phyloP scores from a whole-genome alignment of 1,140 invertebrate genomes.

The Psilanteris sp. region DNA sequence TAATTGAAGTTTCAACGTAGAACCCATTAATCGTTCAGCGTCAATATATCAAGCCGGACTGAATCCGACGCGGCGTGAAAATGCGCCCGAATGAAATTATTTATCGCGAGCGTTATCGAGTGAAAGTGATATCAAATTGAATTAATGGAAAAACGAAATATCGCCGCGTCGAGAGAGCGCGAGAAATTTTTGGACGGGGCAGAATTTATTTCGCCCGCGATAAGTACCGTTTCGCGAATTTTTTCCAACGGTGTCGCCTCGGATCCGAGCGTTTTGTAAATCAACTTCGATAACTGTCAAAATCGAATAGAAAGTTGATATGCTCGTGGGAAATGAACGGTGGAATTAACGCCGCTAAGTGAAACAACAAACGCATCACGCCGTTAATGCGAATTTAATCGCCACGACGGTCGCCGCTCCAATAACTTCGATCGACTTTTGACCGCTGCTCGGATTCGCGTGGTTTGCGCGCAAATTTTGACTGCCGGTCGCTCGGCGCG shows the following conservation, averaged over 20 bases:
- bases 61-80: slow-evolving; percentile 45
- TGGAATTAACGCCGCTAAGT: too few species aligned
- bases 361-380: too few species aligned
- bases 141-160: slow-evolving; percentile 49
- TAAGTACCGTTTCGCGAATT: slow-evolving; percentile 20
- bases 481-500: too few species aligned
- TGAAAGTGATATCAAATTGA: slow-evolving; percentile 51
- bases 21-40: slow-evolving; percentile 12
- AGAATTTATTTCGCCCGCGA: slow-evolving; percentile 16
- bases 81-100: slow-evolving; percentile 34
- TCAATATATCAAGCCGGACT: slow-evolving; percentile 13
- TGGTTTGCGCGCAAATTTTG: too few species aligned
- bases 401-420: too few species aligned
- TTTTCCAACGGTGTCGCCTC: slow-evolving; percentile 12
- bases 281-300: neutral
- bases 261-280: slow-evolving; percentile 10
- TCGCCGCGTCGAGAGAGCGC: slow-evolving; percentile 15
- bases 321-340: too few species aligned
- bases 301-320: slow-evolving; percentile 38
- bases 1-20: slow-evolving; percentile 28
- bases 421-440: too few species aligned
- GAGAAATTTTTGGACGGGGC: slow-evolving; percentile 29
- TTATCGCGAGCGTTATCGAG: slow-evolving; percentile 50
- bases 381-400: too few species aligned
- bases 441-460: too few species aligned